These are phyloP conservation scores for Pseudomyrmex sp. DNA, from an alignment of 1,140 invertebrate genomes.

Conservation along the genomic window DNA sequence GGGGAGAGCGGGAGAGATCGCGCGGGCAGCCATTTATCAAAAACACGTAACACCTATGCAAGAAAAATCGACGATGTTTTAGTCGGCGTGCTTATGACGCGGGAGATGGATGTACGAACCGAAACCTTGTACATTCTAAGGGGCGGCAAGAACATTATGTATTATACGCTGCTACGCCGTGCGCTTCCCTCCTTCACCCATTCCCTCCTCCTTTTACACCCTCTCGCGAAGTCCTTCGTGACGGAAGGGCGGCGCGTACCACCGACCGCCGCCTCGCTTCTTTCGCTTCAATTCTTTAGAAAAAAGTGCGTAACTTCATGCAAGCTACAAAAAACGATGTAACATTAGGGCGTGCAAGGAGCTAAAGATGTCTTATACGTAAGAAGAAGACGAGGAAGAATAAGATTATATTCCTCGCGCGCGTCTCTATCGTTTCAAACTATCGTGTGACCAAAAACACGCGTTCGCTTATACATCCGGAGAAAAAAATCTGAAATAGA, in stretches of 20 bases:
- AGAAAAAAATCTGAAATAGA: too few relatives aligned
- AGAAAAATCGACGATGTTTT: constrained; percentile 80
- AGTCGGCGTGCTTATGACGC: constrained; percentile 76
- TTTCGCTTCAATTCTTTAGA: constrained; percentile 48
- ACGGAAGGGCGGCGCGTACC: constrained; percentile 62
- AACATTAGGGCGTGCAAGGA: constrained; percentile 27
- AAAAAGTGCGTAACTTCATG: constrained; percentile 57
- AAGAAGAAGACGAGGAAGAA: background rate
- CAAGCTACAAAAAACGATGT: constrained; percentile 47
- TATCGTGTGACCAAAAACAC: background rate
- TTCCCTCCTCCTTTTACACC: constrained; percentile 19
- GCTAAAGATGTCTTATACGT: constrained; percentile 3
- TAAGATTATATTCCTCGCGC: constrained; percentile 9
- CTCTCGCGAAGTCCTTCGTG: constrained; percentile 58
- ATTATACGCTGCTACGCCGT: constrained; percentile 70
- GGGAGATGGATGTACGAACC: constrained; percentile 78
- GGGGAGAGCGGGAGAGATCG: background rate
- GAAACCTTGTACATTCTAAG: constrained; percentile 74
- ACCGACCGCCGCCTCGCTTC: constrained; percentile 36
- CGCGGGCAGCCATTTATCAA: constrained; percentile 73
- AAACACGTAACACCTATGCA: constrained; percentile 78
- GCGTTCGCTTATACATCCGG: too few relatives aligned
- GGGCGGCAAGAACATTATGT: constrained; percentile 77
- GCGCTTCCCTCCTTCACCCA: constrained; percentile 15
- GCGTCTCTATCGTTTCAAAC: background rate